These are phyloP conservation scores for Drosophila parvula DNA, from an alignment of 1,140 invertebrate genomes.

Conservation along the genomic window DNA sequence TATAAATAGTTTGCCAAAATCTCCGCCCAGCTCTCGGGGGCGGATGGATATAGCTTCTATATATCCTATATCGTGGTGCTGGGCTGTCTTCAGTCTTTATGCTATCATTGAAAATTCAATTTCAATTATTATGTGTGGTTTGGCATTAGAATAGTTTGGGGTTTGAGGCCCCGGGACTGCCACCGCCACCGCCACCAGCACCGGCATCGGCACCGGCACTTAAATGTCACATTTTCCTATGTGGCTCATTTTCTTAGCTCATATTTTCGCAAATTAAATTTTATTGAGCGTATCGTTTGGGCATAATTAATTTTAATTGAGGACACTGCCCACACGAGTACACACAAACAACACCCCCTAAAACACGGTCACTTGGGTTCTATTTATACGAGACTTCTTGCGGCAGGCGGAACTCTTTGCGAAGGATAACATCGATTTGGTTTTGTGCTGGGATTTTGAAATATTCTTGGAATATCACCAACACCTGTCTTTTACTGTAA, in stretches of 20 bases:
- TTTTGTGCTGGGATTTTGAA: not conserved
- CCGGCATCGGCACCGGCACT: slow-evolving; percentile 54
- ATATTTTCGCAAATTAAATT: slow-evolving; percentile 82
- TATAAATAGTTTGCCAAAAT: slow-evolving; percentile 78
- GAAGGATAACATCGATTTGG: not conserved
- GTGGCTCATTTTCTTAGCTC: slow-evolving; percentile 73
- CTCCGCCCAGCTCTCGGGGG: slow-evolving; percentile 18
- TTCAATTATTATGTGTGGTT: slow-evolving; percentile 69
- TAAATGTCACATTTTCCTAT: slow-evolving; percentile 73
- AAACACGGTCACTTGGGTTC: slow-evolving; percentile 36
- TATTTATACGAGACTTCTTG: slow-evolving; percentile 25
- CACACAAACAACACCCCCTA: slow-evolving; percentile 15
- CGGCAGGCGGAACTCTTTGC: slow-evolving; percentile 27
- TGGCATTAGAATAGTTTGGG: slow-evolving; percentile 30
- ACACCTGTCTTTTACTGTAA: slow-evolving; percentile 16
- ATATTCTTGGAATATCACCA: not conserved
- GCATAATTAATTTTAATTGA: slow-evolving; percentile 83
- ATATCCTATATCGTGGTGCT: slow-evolving; percentile 35
- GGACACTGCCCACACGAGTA: slow-evolving; percentile 51
- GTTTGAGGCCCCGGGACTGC: slow-evolving; percentile 20
- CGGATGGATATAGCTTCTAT: slow-evolving; percentile 2
- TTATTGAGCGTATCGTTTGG: slow-evolving; percentile 83
- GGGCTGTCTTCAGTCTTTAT: slow-evolving; percentile 16
- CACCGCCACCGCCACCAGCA: not conserved
- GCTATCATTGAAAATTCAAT: slow-evolving; percentile 81